Conservation (phyloP, 2,888 invertebrate genomes). For the Synanthedon formicaeformis region DNA sequence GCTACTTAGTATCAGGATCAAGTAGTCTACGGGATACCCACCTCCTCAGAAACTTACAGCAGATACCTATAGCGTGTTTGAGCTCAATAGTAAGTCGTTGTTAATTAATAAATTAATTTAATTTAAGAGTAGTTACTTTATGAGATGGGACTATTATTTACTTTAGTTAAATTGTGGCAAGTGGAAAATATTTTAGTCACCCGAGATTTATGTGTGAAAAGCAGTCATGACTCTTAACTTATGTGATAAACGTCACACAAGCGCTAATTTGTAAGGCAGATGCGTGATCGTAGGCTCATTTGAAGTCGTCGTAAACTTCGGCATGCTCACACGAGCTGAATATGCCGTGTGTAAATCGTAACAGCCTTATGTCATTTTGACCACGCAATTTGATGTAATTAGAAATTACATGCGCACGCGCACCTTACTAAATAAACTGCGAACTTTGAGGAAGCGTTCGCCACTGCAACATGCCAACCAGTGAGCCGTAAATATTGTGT, state of each 20-base stretch:
- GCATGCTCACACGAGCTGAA: slow-evolving; percentile 19
- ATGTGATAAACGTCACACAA: neutral
- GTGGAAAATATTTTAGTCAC: neutral
- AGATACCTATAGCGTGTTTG: too few species aligned
- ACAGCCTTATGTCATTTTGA: slow-evolving; percentile 57
- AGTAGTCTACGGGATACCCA: too few species aligned
- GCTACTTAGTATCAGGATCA: too few species aligned
- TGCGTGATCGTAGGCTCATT: slow-evolving; percentile 22
- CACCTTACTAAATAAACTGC: slow-evolving; percentile 25
- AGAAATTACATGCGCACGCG: slow-evolving; percentile 46
- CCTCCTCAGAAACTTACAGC: too few species aligned
- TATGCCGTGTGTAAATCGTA: slow-evolving; percentile 40
- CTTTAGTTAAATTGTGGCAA: too few species aligned
- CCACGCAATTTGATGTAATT: slow-evolving; percentile 65
- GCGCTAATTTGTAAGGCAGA: slow-evolving; percentile 19
- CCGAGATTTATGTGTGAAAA: slow-evolving; percentile 17
- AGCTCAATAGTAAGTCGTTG: too few species aligned
- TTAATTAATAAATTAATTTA: too few species aligned
- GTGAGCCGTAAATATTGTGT: slow-evolving; percentile 23
- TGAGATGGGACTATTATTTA: too few species aligned
- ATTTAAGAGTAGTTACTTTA: too few species aligned
- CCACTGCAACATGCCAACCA: slow-evolving; percentile 32
- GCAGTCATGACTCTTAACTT: slow-evolving; percentile 3
- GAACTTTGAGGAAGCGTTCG: slow-evolving; percentile 29
- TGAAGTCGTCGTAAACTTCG: slow-evolving; percentile 20